Evolutionary conservation across 2,113 vertebrate genomes (phyloP), one percentile per base, ranked within the genome.

Genomic region (Carassius gibelio): DNA sequence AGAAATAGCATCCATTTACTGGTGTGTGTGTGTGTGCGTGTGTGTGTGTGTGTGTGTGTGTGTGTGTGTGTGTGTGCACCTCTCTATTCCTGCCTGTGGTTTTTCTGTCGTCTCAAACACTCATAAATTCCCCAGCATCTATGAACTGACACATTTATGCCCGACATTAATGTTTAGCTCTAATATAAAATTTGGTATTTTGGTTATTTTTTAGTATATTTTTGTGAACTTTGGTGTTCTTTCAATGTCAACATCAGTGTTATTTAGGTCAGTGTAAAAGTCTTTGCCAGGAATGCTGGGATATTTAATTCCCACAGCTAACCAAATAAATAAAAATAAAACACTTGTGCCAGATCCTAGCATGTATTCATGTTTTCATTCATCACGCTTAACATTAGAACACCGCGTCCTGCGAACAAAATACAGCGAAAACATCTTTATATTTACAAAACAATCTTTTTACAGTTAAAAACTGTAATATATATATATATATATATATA

Each of bases 81-180:
- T 66, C 38, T 68, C 64, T 84, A 38, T 86, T 85, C 38, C 81
- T 79, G 50, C 69, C 84, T 71, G 85, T 83, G 81, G 83, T 87
- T 89, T 87, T 89, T 87, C 59, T 85, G 59, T 87, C 75, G 50
- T 77, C 75, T 45, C 57, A 76, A 79, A 76, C 79, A 74, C 66
- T 76, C 66, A 89, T 89, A 85, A 88, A 87, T 90, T 87, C 76
- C 80, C 76, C 50, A 75, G 71, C 83, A 85, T 90, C 85, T 85
- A 75, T 86, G 75, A 81, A 84, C 86, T 89, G 86, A 88, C 87
- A 90, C 75, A 82, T 89, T 89, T 86, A 89, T 83, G 75, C 48
- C 76, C 81, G 72, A 90, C 83, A 81, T 86, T 89, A 86, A 86
- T 74, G 82, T 88, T 87, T 84, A 80, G 81, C 59, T 62, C 64